Evolutionary conservation across 2,888 invertebrate genomes (phyloP), one percentile per base, ranked within the genome.

Genomic region (Anoplius nigerrimus): DNA sequence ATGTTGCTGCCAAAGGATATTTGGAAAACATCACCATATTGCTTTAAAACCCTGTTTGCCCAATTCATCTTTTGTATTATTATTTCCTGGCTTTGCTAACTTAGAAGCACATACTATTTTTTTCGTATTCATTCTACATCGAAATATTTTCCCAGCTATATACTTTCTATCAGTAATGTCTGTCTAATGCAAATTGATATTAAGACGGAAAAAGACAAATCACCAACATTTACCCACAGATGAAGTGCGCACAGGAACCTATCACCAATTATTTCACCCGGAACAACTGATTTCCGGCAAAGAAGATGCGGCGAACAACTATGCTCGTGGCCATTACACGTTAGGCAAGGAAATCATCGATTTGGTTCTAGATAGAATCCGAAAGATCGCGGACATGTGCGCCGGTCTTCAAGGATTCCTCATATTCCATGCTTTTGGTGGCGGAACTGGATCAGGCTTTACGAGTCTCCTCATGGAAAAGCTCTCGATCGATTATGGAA

Each of bases 201-300:
- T 15, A 15, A n/a, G 48, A 48, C 8, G 4, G 16, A 4, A 48
- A 48, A 13, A 48, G 16, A 48, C 8, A 48, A n/a, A 48, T 13
- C 8, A 55, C 15, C 4, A 34, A 45, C 13, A 21, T 52, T 16
- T 18, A 60, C 45, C 0, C 64, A 11, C 16, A 87, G 91, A 91
- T 81, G 91, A 91, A 78, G 90, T 91, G 16, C 89, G 91, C 51
- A 91, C 91, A 46, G 91, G 91, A 57, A 91, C 91, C 5, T 93
- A 93, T 85, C 89, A 91, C 27, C 92, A 92, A 77, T 88, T 93
- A 43, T 93, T 93, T 86, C 93, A 93, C 79, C 93, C 93, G 0
- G 93, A 93, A 80, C 93, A 93, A 84, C 87, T 93, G 72, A 92
- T 93, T 81, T 92, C 92, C n/a, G 93, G 93, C 46, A 93, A 93